A percentile compares a stretch with the other conserved stretches of the same genome.
These are phyloP conservation scores for Chascanopsetta lugubris DNA, from an alignment of 2,113 vertebrate genomes.

Conservation along the genomic window DNA sequence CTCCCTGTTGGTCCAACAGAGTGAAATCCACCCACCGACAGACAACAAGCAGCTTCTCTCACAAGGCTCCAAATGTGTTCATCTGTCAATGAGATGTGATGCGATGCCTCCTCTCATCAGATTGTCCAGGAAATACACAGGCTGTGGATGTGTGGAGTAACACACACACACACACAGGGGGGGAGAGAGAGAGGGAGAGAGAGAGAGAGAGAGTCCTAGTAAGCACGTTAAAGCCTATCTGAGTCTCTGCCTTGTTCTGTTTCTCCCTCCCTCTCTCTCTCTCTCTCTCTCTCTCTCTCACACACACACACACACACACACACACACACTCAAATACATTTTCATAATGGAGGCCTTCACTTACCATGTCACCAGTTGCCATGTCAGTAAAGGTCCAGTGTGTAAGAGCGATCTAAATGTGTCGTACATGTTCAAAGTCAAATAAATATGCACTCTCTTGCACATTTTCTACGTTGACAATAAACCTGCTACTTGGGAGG, in stretches of 20 bases:
- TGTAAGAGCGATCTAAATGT: too few relatives aligned
- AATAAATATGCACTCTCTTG: not conserved
- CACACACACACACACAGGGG: too few relatives aligned
- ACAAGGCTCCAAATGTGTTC: conserved; percentile 41
- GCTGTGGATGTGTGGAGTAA: conserved; percentile 37
- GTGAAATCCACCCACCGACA: conserved; percentile 26
- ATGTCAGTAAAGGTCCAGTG: too few relatives aligned
- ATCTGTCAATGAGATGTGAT: conserved; percentile 60
- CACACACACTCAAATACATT: too few relatives aligned
- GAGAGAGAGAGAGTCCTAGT: conserved; percentile 43
- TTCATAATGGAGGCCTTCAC: too few relatives aligned
- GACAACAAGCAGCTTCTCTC: conserved; percentile 43
- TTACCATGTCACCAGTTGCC: too few relatives aligned
- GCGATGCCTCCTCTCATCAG: conserved; percentile 17
- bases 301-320: conserved; percentile 14
- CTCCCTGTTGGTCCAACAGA: conserved; percentile 44
- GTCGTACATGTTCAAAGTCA: too few relatives aligned
- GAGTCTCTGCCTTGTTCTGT: conserved; percentile 19
- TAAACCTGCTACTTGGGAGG: too few relatives aligned
- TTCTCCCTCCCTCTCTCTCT: conserved; percentile 4
- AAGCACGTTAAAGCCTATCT: conserved; percentile 20
- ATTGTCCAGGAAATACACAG: conserved; percentile 29
- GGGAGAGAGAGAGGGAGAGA: conserved; percentile 45
- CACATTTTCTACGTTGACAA: too few relatives aligned
- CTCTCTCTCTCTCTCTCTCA: not conserved